Evolutionary conservation across 2,888 invertebrate species (phyloP), one percentile per base, ranked within the genome.

Genomic region (Melolontha melolontha): DNA sequence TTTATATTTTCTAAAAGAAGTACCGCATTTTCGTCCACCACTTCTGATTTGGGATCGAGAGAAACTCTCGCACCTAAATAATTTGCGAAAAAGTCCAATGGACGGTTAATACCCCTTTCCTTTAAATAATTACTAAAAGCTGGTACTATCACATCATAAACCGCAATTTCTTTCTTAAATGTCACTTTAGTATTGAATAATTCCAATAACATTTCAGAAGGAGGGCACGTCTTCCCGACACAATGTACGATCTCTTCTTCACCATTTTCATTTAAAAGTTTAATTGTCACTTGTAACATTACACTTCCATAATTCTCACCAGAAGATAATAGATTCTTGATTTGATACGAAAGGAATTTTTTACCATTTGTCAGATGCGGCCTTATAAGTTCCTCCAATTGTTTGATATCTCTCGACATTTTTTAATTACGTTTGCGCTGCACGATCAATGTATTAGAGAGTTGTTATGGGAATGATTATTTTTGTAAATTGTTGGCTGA

Each of bases 301-400:
- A 85, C 76, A 72, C 88, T 88, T 0, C 88, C 88, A 75, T 87
- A 88, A 75, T 88, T 88, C 71, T 89, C 88, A 1, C 88, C 88
- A 0, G 84, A 82, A 14, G 85, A 84, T 41, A 85, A 85, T n/a
- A 86, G 75, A 69, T 80, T 81, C 14, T 78, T 76, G 14, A 79
- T 79, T 12, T 75, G 73, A 54, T 82, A 83, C 0, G 64, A 64
- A 39, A 44, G 29, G 17, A 44, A 27, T 29, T 63, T 63, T 42
- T 67, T 42, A 7, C 47, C 39, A 57, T 66, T 49, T 12, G 40
- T 27, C n/a, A 66, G 22, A 11, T 57, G 39, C 1, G 66, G 55
- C 12, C 27, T 17, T 22, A 66, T 40, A 17, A 66, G 40, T 5
- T 66, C 39, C 7, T 66, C 66, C 12, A 66, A 39, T 67, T 86